Conservation (phyloP, 1,140 invertebrate species). For the Bombus superbus region DNA sequence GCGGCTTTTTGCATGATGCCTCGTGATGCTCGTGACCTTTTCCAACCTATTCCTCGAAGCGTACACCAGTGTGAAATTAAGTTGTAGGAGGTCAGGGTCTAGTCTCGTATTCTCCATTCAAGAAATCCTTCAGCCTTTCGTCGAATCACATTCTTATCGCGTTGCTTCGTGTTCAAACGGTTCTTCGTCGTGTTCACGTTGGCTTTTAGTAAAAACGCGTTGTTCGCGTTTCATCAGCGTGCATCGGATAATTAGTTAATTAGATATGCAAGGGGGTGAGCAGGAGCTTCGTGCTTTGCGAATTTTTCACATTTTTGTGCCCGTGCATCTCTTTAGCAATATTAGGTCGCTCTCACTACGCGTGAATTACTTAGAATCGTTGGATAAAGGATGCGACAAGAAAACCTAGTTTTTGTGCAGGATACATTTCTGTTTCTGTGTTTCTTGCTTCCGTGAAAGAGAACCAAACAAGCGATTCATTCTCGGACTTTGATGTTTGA, state of each 20-base stretch:
- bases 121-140: background rate
- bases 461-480: background rate
- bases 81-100: slow-evolving; percentile 58
- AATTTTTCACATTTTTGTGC: slow-evolving; percentile 9
- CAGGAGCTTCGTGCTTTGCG: background rate
- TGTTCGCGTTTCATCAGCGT: too few species aligned
- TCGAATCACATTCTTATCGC: background rate
- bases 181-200: background rate
- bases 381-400: background rate
- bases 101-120: slow-evolving; percentile 18
- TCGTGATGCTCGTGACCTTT: slow-evolving; percentile 74
- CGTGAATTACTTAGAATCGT: background rate
- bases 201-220: background rate
- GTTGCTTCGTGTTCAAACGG: background rate
- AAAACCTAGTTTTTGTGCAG: background rate
- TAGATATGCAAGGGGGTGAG: background rate
- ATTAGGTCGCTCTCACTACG: too few species aligned
- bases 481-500: background rate
- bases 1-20: slow-evolving; percentile 77
- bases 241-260: slow-evolving; percentile 9
- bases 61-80: slow-evolving; percentile 54
- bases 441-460: background rate
- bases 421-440: too few species aligned
- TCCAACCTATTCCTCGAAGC: slow-evolving; percentile 70
- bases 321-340: too few species aligned